Conservation (phyloP, 2,797 vertebrate genomes). For the Apodemus agrarius region DNA sequence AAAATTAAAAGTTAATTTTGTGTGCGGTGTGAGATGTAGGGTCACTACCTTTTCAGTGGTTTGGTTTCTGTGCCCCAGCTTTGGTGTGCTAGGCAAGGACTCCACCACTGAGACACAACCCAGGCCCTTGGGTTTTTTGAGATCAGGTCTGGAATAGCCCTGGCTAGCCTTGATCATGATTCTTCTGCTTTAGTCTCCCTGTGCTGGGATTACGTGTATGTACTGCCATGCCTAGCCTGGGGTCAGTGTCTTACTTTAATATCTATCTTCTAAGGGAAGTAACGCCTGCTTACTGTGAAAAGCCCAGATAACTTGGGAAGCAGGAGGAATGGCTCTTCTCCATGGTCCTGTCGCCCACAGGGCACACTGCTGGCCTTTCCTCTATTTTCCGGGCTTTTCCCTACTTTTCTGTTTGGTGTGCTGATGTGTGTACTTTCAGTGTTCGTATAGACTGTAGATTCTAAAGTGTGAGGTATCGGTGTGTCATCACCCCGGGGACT, state of each 20-base stretch:
- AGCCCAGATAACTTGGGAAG: background rate
- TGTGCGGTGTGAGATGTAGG: background rate
- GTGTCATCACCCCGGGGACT: background rate
- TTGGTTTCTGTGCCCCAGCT: background rate
- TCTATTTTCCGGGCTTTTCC: background rate
- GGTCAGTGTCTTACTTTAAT: background rate
- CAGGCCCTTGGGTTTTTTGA: background rate
- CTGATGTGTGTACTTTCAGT: background rate
- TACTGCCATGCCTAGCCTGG: background rate
- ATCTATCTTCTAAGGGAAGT: background rate
- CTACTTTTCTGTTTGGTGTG: background rate
- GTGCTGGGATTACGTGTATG: background rate
- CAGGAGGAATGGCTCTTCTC: background rate
- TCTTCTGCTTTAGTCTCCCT: background rate
- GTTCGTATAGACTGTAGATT: background rate
- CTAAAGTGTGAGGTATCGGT: background rate
- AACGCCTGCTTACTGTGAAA: background rate
- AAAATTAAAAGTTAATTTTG: conserved; percentile 35
- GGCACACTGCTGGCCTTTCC: background rate
- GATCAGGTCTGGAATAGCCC: background rate
- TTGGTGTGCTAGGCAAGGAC: too few relatives aligned
- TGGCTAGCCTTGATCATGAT: background rate
- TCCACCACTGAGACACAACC: background rate
- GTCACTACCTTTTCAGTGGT: conserved; percentile 9
- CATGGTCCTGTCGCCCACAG: too few relatives aligned